Percentiles rank a stretch among this genome's conserved stretches.
phyloP scores from a whole-genome alignment of 2,797 vertebrate species.

The Onychomys torridus region DNA sequence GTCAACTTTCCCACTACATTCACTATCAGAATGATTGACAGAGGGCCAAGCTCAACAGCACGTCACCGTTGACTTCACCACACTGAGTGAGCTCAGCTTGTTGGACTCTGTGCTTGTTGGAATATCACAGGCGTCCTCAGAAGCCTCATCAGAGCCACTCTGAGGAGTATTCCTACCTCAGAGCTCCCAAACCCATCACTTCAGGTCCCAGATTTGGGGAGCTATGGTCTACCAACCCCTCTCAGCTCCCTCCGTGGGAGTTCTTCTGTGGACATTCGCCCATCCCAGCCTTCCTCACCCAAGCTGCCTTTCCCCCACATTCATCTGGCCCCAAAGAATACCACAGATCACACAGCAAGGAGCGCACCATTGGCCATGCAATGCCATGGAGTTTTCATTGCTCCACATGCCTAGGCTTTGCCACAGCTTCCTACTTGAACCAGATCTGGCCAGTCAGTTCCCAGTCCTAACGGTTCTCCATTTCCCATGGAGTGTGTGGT shows the following conservation, averaged over 20 bases:
- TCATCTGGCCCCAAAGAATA: conserved; percentile 46
- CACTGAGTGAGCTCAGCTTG: background rate
- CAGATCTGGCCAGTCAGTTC: conserved; percentile 71
- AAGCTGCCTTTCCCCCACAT: conserved; percentile 38
- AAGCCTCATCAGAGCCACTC: background rate
- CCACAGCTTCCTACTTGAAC: conserved; percentile 51
- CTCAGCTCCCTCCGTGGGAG: background rate
- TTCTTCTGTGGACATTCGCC: conserved; percentile 17
- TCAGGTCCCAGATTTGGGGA: background rate
- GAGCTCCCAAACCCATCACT: background rate
- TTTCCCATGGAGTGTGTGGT: background rate
- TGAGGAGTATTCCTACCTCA: background rate
- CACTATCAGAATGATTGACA: background rate
- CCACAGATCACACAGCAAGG: background rate
- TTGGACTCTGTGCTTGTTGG: conserved; percentile 18
- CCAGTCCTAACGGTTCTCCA: conserved; percentile 65
- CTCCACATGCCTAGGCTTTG: conserved; percentile 59
- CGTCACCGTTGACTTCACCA: background rate
- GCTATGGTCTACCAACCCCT: too few relatives aligned
- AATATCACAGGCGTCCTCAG: conserved; percentile 5
- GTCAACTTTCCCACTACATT: conserved; percentile 28
- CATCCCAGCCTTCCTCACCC: background rate
- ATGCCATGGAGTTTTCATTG: conserved; percentile 26
- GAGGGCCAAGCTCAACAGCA: background rate
- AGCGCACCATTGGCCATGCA: background rate